These are phyloP conservation scores for Carposina sasakii DNA, from an alignment of 1,140 invertebrate genomes.

Conservation along the genomic window DNA sequence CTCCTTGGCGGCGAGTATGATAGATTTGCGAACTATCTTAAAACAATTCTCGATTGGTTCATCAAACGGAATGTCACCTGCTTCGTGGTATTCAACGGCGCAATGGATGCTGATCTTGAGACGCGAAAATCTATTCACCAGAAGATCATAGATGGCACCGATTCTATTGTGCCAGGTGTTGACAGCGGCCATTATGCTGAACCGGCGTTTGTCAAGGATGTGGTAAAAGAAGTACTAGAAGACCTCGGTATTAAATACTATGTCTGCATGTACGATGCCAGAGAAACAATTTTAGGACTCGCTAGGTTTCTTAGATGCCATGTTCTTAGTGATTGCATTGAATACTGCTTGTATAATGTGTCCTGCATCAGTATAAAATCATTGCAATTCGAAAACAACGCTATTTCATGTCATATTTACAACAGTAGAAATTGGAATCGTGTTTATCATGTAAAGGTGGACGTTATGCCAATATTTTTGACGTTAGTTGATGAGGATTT, in stretches of 20 bases:
- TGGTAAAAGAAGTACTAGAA: slow-evolving; percentile 27
- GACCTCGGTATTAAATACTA: slow-evolving; percentile 26
- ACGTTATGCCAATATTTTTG: slow-evolving; percentile 3
- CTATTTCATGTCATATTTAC: slow-evolving; percentile 13
- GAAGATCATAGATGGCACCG: slow-evolving; percentile 16
- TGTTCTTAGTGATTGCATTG: slow-evolving; percentile 23
- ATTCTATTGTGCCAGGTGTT: slow-evolving; percentile 7
- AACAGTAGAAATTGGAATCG: slow-evolving; percentile 2
- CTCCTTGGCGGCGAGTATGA: slow-evolving; percentile 30
- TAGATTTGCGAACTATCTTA: slow-evolving; percentile 25
- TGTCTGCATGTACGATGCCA: slow-evolving; percentile 19
- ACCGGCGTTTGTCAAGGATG: slow-evolving; percentile 24
- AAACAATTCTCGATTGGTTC: slow-evolving; percentile 14
- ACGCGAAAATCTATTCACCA: slow-evolving; percentile 21
- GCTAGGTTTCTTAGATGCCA: slow-evolving; percentile 22
- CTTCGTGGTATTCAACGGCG: slow-evolving; percentile 28
- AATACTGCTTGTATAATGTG: slow-evolving; percentile 24
- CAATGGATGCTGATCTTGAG: slow-evolving; percentile 13
- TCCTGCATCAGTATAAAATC: slow-evolving; percentile 19
- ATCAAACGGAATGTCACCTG: slow-evolving; percentile 17
- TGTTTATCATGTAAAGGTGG: not conserved
- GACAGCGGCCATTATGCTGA: slow-evolving; percentile 17
- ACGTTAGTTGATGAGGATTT: slow-evolving; percentile 6
- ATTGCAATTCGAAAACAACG: slow-evolving; percentile 8
- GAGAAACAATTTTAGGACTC: slow-evolving; percentile 17